A percentile compares a stretch with the other conserved stretches of the same genome.
Conservation (phyloP, 1,140 invertebrate genomes). For the Copidosoma floridanum region DNA sequence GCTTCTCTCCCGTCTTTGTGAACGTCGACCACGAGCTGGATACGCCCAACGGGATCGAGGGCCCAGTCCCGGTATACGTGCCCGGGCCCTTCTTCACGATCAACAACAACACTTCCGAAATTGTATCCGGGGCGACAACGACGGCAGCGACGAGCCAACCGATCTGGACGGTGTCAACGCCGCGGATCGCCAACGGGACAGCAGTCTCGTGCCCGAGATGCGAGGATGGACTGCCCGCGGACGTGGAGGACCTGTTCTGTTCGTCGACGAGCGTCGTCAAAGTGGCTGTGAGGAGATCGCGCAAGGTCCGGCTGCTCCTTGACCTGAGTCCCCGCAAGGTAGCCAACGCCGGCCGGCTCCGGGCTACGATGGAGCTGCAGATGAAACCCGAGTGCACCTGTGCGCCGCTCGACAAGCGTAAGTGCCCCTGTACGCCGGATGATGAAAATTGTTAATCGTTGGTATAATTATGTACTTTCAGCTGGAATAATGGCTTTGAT, state of each 20-base stretch:
- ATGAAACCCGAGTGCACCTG: slow-evolving; percentile 44
- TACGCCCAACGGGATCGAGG: slow-evolving; percentile 60
- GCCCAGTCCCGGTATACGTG: slow-evolving; percentile 56
- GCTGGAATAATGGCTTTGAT: slow-evolving; percentile 45
- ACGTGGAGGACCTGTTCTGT: slow-evolving; percentile 45
- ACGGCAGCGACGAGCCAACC: not conserved
- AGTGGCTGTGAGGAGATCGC: slow-evolving; percentile 43
- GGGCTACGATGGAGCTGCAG: slow-evolving; percentile 36
- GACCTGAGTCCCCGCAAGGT: slow-evolving; percentile 31
- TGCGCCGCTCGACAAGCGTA: slow-evolving; percentile 43
- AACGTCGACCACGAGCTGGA: slow-evolving; percentile 60
- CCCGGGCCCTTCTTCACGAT: slow-evolving; percentile 35
- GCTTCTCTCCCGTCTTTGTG: slow-evolving; percentile 43
- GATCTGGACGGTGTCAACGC: not conserved
- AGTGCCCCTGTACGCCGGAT: slow-evolving; percentile 17
- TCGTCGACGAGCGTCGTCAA: slow-evolving; percentile 42
- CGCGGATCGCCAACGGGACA: not conserved
- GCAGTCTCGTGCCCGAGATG: slow-evolving; percentile 43
- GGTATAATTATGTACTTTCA: slow-evolving; percentile 31
- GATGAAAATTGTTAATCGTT: too few species aligned
- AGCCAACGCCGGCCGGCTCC: slow-evolving; percentile 35
- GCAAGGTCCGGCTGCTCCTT: slow-evolving; percentile 42
- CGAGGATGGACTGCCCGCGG: slow-evolving; percentile 38
- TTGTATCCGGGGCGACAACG: too few species aligned
- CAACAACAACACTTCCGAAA: not conserved